These are phyloP conservation scores for Montipora sp. DNA, from an alignment of 64 coral and sea anemone species.

Conservation along the genomic window DNA sequence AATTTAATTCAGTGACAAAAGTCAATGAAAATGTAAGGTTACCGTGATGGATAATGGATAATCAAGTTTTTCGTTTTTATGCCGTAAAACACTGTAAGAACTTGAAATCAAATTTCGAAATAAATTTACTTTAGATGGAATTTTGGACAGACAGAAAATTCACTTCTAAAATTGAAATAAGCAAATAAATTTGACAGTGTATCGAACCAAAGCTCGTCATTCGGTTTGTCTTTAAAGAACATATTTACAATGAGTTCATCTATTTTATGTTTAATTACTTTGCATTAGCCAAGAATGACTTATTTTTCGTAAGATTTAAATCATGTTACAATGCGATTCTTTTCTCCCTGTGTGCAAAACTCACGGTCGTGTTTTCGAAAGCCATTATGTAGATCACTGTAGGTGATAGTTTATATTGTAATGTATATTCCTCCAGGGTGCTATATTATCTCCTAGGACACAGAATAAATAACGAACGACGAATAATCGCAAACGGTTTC, in stretches of 20 bases:
- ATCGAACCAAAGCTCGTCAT: background rate
- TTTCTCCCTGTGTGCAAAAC: background rate
- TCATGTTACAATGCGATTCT: background rate
- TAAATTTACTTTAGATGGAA: background rate
- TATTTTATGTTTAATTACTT: background rate
- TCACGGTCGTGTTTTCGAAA: background rate
- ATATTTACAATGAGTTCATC: slow-evolving; percentile 17
- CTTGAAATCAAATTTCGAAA: background rate
- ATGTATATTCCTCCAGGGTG: slow-evolving; percentile 67
- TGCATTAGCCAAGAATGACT: background rate
- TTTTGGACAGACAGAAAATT: background rate
- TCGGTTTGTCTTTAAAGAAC: background rate
- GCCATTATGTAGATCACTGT: background rate
- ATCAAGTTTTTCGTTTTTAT: background rate
- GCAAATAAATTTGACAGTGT: slow-evolving; percentile 31
- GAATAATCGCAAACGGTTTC: slow-evolving; percentile 59
- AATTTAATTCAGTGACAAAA: background rate
- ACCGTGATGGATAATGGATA: background rate
- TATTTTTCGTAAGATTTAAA: background rate
- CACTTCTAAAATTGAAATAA: background rate
- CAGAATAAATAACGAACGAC: slow-evolving; percentile 53
- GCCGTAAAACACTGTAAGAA: background rate
- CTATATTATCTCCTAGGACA: slow-evolving; percentile 56
- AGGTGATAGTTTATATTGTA: slow-evolving; percentile 81
- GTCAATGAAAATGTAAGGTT: background rate